Base-by-base conservation (phyloP, 2,113 vertebrate species). In the Paracanthobrama guichenoti region DNA sequence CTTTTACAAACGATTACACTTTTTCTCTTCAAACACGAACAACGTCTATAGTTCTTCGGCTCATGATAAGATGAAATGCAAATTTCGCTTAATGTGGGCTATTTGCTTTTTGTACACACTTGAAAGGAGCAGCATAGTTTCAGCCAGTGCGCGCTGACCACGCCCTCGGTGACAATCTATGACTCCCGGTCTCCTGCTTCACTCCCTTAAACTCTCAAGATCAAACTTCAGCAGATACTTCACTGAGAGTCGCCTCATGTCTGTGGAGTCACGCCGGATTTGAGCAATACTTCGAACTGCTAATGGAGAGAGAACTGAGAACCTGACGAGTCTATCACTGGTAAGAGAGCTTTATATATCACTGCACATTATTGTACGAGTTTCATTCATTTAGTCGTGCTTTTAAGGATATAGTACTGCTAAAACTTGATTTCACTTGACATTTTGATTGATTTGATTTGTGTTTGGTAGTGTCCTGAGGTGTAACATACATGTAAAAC, bases 261-360 rank as follows among this genome's bases (percentile, higher is more conserved):
- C 11, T n/a, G 10, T 57, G 55, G 20, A 42, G 75, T 39, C 78
- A 28, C 39, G 24, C 16, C 24, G 59, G 59, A 26, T 16, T n/a
- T 13, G 22, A 39, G 75, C 31, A 7, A 62, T 18, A 48, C 59
- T 28, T 20, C 24, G 24, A 2, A 46, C 24, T 16, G 0, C 79
- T 69, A 50, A 81, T 81, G 79, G 79, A 35, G 62, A 69, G 42
- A 7, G 44, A 53, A n/a, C 64, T 13, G 46, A 81, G 62, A 22
- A 28, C 18, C 62, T 81, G 79, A 81, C 44, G 48, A 78, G 31
- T 50, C n/a, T 35, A n/a, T 28, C 13, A 24, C 9, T 66, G 79
- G 62, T 81, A 35, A 67, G 78, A 22, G 31, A 48, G n/a, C 24
- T 48, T 48, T 22, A 3, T 14, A 9, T 60, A 22, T 35, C 3